Percentiles rank a stretch among this genome's conserved stretches.
Conservation (phyloP, 2,888 invertebrate species). For the Andrena bucephala region DNA sequence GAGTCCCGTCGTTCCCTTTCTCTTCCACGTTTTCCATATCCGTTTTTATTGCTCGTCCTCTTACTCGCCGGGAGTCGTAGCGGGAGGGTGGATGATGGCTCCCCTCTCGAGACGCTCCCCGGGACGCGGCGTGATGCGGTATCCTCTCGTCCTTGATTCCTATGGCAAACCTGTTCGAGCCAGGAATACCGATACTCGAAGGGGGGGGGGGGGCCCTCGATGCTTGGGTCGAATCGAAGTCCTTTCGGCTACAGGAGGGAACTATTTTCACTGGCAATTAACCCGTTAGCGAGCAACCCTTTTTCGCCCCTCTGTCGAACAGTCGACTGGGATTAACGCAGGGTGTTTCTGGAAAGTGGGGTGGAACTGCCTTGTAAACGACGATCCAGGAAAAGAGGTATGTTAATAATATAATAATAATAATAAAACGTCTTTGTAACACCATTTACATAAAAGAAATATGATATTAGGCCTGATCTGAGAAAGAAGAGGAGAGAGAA, state of each 20-base stretch:
- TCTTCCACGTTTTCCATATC: slow-evolving; percentile 25
- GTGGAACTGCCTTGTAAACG: no score
- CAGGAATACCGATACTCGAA: slow-evolving; percentile 57
- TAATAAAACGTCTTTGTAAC: no score
- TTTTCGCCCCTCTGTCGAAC: neutral
- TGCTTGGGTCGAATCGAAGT: slow-evolving; percentile 47
- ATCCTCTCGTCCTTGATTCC: slow-evolving; percentile 65
- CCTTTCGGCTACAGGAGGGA: neutral
- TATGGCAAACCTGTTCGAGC: slow-evolving; percentile 55
- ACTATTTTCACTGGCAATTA: neutral
- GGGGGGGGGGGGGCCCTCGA: neutral
- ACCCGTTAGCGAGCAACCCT: neutral
- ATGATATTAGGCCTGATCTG: no score
- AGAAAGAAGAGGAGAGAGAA: no score
- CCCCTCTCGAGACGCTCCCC: slow-evolving; percentile 52
- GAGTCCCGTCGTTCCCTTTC: neutral
- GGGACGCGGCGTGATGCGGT: slow-evolving; percentile 57
- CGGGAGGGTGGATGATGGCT: slow-evolving; percentile 42
- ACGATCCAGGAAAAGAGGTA: no score
- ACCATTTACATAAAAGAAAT: no score
- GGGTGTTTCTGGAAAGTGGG: no score
- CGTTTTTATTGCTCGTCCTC: slow-evolving; percentile 25
- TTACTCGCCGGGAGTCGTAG: slow-evolving; percentile 42
- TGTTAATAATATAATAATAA: no score
- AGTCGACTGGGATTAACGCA: neutral